Evolutionary conservation across 2,797 vertebrate species (phyloP), one percentile per base, ranked within the genome.

Genomic region (Dendrocincla tyrannina): DNA sequence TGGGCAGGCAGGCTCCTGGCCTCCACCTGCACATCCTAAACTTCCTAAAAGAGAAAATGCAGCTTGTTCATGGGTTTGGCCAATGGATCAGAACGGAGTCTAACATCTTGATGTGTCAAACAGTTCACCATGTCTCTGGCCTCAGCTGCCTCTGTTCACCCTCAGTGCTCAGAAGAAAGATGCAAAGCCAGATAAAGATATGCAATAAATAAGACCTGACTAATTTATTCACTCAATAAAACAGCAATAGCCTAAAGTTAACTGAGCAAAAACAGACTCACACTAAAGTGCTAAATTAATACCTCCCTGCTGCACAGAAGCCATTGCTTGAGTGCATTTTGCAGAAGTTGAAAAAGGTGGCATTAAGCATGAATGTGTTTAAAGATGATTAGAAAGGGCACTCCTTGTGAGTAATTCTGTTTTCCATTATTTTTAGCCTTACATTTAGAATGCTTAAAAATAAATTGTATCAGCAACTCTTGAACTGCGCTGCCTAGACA

Each of bases 151-250:
- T 91, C 41, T 0, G 1, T 52, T 89, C 83, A 73, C 39, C 35
- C 63, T 64, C 14, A 3, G 28, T 15, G 35, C 68, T 39, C 69
- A 69, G 62, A 33, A 50, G 59, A 85, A 91, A 73, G 69, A 82
- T 82, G 37, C 49, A 89, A 88, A 92, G 73, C 37, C 52, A 87
- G 95, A 92, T 85, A 92, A 81, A 93, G 69, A 81, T 59, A 56
- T 53, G 85, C 85, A 91, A 91, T 95, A 95, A 95, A 96, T 91
- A 96, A 82, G 49, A 95, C 24, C 62, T 74, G 72, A 93, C 79
- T 94, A 96, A 97, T 95, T 96, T 96, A 96, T 97, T 96, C 93
- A 60, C 3, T 2, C 91, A 92, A 85, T 97, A 96, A 97, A 97
- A 50, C 72, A 95, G 81, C 73, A 95, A 90, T 92, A 81, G 89